Evolutionary conservation across 35 echinoderm and acorn worm species (phyloP), one percentile per base, ranked within the genome.

Genomic region (Diadema setosum): DNA sequence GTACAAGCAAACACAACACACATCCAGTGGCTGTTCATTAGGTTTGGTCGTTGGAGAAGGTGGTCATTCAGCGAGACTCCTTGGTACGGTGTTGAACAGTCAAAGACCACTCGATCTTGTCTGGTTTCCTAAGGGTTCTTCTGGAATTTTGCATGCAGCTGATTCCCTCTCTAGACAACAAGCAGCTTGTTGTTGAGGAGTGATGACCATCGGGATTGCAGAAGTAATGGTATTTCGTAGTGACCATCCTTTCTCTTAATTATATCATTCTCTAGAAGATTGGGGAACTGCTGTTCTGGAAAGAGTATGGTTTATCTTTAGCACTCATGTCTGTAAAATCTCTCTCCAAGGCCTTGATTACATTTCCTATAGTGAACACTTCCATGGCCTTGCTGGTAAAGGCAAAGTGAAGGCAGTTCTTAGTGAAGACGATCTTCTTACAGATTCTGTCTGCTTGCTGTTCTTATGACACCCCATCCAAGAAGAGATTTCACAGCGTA

Each of bases 391-490:
- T 5, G 60, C 11, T 65, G 60, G 5, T 11, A 65, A 14, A 27
- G 26, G 60, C 26, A 26, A 27, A 65, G 60, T 27, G 60, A 5
- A 6, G 5, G 5, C 5, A 6, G 5, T 11, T 18, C 18, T 18
- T 18, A 9, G 7, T 7, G 18, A n/a, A 9, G 9, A 11, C 9
- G 9, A 52, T n/a, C n/a, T n/a, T 52, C 9, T 52, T 9, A n/a
- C 48, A 52, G 9, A 52, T n/a, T 9, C 9, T n/a, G n/a, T 52
- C 48, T 11, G 48, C 48, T 52, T 52, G 56, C 35, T 46, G 5
- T 89, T 35, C 87, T 76, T 41, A 88, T 59, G 8, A 88, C 65
- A 43, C 86, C 86, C 86, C 86, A 88, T 48, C 86, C 86, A 45
- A 88, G 86, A 16, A 42, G 20, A 32, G 87, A 60, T 63, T 46